phyloP scores from a whole-genome alignment of 2,113 vertebrate genomes.

The Protobothrops mucrosquamatus region DNA sequence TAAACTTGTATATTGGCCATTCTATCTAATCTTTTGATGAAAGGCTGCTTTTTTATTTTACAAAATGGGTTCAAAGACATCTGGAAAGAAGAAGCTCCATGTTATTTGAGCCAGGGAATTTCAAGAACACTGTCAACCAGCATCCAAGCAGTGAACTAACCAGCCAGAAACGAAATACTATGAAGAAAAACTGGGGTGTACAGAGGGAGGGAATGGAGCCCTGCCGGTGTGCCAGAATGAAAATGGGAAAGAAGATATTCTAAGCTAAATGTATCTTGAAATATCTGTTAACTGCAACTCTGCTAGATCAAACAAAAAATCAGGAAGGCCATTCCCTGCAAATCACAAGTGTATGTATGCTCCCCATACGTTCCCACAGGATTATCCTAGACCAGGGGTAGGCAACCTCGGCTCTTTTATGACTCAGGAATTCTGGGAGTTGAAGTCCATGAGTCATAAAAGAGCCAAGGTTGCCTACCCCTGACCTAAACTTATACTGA shows the following conservation, averaged over 20 bases:
- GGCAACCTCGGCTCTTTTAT: no score
- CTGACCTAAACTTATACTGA: not conserved
- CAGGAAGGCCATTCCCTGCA: not conserved
- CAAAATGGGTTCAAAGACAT: not conserved
- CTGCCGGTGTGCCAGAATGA: not conserved
- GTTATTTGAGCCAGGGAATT: slow-evolving; percentile 2
- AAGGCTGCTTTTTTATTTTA: not conserved
- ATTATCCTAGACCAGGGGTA: no score
- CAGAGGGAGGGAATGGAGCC: not conserved
- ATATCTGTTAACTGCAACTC: not conserved
- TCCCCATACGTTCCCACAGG: not conserved
- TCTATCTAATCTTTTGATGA: no score
- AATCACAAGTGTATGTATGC: not conserved
- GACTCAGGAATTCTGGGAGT: no score
- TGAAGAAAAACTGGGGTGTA: not conserved
- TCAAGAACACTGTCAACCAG: not conserved
- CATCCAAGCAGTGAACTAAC: not conserved
- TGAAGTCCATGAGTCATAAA: no score
- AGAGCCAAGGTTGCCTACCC: no score
- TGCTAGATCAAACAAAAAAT: not conserved
- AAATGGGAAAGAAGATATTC: not conserved
- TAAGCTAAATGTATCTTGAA: not conserved
- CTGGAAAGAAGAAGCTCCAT: not conserved
- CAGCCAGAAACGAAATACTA: slow-evolving; percentile 3
- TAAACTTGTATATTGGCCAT: not conserved